Evolutionary conservation across 2,113 vertebrate species (phyloP).

Genomic region (Apteryx owenii): DNA sequence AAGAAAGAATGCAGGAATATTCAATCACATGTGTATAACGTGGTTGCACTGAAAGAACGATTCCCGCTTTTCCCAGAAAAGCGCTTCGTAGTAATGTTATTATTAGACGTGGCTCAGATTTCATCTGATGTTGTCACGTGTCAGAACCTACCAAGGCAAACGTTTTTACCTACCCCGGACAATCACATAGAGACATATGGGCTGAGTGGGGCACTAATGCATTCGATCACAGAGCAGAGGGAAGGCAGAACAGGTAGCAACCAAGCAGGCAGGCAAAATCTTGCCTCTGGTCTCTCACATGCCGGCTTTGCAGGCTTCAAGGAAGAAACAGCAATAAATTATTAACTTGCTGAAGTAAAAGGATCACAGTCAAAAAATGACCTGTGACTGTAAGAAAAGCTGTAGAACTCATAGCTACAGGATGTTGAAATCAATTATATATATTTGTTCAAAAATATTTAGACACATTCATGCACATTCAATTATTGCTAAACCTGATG

Average conservation of each 20-base stretch:
- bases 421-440: not conserved
- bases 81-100: not conserved
- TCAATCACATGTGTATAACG: not conserved
- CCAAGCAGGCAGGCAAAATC: not conserved
- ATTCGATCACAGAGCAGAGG: not conserved
- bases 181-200: accelerated
- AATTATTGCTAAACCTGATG: not conserved
- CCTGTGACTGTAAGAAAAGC: not conserved
- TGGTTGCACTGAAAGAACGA: not conserved
- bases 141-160: not conserved
- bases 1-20: not conserved
- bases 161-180: not conserved
- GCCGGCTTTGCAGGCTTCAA: not conserved
- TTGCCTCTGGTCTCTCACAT: not conserved
- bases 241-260: not conserved
- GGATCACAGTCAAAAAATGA: not conserved
- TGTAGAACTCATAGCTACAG: not conserved
- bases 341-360: not conserved
- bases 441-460: not conserved
- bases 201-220: not conserved
- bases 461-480: not conserved
- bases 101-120: not conserved
- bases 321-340: not conserved
- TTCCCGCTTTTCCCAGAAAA: not conserved
- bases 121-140: not conserved